phyloP scores from a whole-genome alignment of 2,797 vertebrate species.

The Chrosomus eos region DNA sequence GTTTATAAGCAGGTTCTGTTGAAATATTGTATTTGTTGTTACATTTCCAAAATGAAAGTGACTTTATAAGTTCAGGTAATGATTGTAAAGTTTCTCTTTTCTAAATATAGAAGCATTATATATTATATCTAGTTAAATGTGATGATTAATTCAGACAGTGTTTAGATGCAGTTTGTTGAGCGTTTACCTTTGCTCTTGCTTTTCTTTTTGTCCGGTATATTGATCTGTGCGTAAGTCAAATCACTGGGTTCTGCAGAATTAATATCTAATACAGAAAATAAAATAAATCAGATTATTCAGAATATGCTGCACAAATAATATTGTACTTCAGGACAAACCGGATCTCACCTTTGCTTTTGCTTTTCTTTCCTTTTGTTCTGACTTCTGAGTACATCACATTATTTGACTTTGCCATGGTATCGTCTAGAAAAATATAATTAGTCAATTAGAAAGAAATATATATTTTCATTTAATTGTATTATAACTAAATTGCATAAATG shows the following conservation, averaged over 20 bases:
- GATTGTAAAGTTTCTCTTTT: not conserved
- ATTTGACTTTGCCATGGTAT: not conserved
- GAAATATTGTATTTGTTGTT: not conserved
- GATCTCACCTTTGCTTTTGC: not conserved
- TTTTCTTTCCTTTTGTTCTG: not conserved
- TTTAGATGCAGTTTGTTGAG: not conserved
- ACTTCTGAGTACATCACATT: not conserved
- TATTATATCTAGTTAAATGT: not conserved
- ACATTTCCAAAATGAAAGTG: not conserved
- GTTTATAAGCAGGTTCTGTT: not conserved
- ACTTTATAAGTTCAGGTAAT: not conserved
- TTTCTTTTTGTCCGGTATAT: not conserved
- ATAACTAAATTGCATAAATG: not conserved
- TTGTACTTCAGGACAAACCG: not conserved
- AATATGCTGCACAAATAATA: not conserved
- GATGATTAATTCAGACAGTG: not conserved
- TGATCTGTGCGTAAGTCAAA: not conserved
- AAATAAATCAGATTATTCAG: not conserved
- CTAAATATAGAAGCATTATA: not conserved
- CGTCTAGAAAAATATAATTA: not conserved
- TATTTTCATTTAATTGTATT: not conserved
- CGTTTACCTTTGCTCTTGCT: not conserved
- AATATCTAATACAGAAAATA: not conserved
- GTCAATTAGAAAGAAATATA: not conserved
- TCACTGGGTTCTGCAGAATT: not conserved